Evolutionary conservation across 2,113 vertebrate genomes (phyloP).

Genomic region (Oreotrochilus melanogaster): DNA sequence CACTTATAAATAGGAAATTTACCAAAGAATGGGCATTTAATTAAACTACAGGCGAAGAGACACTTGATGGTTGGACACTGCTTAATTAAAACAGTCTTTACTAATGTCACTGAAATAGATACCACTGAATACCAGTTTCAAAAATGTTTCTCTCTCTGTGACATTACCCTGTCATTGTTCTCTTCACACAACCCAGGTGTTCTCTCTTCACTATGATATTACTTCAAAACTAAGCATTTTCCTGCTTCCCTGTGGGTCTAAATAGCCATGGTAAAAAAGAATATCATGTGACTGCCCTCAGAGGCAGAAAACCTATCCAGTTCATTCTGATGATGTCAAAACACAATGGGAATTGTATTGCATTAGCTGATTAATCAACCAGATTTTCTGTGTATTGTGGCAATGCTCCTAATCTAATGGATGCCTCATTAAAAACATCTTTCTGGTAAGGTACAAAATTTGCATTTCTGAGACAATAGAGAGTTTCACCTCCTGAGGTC

Average conservation of each 20-base stretch:
- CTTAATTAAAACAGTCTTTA: background rate
- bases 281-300: background rate
- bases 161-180: background rate
- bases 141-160: rapidly evolving
- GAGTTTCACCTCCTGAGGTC: background rate
- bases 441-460: background rate
- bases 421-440: background rate
- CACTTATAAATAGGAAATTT: background rate
- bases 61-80: background rate
- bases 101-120: background rate
- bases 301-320: background rate
- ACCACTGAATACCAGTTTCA: background rate
- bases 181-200: background rate
- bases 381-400: background rate
- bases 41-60: background rate
- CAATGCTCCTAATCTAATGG: background rate
- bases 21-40: background rate
- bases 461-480: background rate
- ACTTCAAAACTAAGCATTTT: background rate
- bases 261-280: background rate
- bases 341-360: background rate
- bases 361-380: background rate
- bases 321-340: background rate
- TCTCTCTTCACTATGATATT: background rate
- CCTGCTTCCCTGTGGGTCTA: background rate